Conservation (phyloP, 1,140 invertebrate genomes). For the Micrasema longulum region DNA sequence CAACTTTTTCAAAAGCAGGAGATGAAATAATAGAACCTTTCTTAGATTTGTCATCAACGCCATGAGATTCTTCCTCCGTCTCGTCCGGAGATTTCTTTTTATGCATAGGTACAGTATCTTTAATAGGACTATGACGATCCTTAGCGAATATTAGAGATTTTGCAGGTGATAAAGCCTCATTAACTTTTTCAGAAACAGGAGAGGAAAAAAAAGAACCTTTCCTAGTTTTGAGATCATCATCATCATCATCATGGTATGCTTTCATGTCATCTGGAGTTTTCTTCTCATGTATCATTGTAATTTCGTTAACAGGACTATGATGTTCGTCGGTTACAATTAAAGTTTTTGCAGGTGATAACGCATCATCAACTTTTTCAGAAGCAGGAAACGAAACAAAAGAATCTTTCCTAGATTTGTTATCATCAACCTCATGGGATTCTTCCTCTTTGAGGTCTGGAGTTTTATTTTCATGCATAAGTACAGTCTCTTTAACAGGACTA, state of each 20-base stretch:
- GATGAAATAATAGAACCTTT: no score
- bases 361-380: no score
- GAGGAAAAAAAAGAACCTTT: background rate
- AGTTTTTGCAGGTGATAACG: background rate
- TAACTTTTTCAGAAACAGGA: background rate
- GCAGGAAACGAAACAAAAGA: no score
- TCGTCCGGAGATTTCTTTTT: background rate
- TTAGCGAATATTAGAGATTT: background rate
- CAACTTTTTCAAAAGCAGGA: no score
- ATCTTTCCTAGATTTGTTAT: no score
- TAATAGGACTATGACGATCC: background rate
- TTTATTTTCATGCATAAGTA: no score
- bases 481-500: no score
- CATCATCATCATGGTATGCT: background rate
- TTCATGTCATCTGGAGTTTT: background rate
- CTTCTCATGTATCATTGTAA: background rate
- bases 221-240: background rate
- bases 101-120: background rate
- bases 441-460: no score
- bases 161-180: background rate
- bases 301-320: no score
- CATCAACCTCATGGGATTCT: no score
- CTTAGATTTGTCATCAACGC: no score
- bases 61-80: no score
- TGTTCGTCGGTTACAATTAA: background rate